These are phyloP conservation scores for Tyria jacobaeae DNA, from an alignment of 2,888 invertebrate species.

Conservation along the genomic window DNA sequence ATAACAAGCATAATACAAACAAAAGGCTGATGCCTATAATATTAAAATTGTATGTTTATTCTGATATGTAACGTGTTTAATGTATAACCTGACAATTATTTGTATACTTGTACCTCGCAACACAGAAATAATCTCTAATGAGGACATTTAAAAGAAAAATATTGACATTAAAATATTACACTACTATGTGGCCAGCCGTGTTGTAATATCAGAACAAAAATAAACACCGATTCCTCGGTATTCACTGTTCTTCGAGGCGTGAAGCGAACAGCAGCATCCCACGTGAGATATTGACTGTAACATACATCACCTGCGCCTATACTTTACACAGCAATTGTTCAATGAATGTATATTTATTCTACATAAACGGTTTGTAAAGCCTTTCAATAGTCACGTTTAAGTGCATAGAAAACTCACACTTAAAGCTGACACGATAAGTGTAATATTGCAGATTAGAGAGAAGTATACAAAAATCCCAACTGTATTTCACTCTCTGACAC, in stretches of 20 bases:
- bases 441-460: neutral
- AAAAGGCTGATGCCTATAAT: too few species aligned
- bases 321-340: constrained; percentile 27
- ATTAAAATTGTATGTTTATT: too few species aligned
- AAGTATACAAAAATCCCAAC: too few species aligned
- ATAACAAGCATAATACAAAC: too few species aligned
- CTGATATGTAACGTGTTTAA: too few species aligned
- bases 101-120: too few species aligned
- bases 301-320: constrained; percentile 45
- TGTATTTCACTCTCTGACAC: too few species aligned
- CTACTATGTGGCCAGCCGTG: too few species aligned
- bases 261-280: constrained; percentile 25
- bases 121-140: too few species aligned
- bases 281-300: constrained; percentile 46
- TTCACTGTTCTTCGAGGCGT: constrained; percentile 21
- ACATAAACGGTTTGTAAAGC: neutral
- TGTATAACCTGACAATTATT: too few species aligned
- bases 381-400: neutral
- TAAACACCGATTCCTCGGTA: constrained; percentile 16
- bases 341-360: neutral
- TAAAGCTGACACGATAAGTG: neutral
- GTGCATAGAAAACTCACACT: neutral
- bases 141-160: too few species aligned
- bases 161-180: too few species aligned
- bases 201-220: neutral